Evolutionary conservation across 2,888 invertebrate genomes (phyloP).

Genomic region (Nysson spinosus): DNA sequence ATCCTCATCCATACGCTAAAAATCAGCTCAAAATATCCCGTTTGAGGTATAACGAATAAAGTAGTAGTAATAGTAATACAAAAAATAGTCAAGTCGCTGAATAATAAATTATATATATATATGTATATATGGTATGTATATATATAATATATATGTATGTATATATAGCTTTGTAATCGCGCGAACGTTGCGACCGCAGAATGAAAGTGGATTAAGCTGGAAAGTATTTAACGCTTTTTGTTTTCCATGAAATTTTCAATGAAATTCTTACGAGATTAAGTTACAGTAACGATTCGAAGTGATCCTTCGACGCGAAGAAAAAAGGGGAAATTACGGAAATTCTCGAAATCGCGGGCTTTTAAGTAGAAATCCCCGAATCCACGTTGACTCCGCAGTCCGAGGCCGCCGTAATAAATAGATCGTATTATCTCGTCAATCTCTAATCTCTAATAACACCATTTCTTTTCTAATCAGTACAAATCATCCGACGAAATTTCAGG

Average conservation of each 20-base stretch:
- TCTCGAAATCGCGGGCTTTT: slow-evolving; percentile 54
- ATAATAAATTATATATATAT: slow-evolving; percentile 57
- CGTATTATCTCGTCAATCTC: slow-evolving; percentile 65
- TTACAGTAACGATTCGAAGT: too few species aligned
- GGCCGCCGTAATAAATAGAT: slow-evolving; percentile 64
- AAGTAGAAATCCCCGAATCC: slow-evolving; percentile 40
- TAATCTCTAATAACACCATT: slow-evolving; percentile 65
- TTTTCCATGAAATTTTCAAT: too few species aligned
- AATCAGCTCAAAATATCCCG: slow-evolving; percentile 72
- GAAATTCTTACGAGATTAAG: too few species aligned
- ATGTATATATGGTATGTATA: slow-evolving; percentile 21
- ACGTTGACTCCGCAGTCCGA: slow-evolving; percentile 59
- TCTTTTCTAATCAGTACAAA: slow-evolving; percentile 69
- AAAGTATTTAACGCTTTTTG: not conserved
- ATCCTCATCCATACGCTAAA: slow-evolving; percentile 72
- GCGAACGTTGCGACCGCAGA: slow-evolving; percentile 57
- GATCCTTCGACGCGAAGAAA: too few species aligned
- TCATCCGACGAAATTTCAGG: slow-evolving; percentile 47
- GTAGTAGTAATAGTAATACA: slow-evolving; percentile 57
- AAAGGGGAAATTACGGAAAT: not conserved
- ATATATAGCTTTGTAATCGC: slow-evolving; percentile 54
- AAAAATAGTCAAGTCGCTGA: slow-evolving; percentile 60
- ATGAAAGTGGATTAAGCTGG: slow-evolving; percentile 54
- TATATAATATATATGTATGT: slow-evolving; percentile 32
- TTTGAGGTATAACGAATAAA: slow-evolving; percentile 61